Conservation (phyloP, 2,888 invertebrate genomes). For the Notodonta dromedarius region DNA sequence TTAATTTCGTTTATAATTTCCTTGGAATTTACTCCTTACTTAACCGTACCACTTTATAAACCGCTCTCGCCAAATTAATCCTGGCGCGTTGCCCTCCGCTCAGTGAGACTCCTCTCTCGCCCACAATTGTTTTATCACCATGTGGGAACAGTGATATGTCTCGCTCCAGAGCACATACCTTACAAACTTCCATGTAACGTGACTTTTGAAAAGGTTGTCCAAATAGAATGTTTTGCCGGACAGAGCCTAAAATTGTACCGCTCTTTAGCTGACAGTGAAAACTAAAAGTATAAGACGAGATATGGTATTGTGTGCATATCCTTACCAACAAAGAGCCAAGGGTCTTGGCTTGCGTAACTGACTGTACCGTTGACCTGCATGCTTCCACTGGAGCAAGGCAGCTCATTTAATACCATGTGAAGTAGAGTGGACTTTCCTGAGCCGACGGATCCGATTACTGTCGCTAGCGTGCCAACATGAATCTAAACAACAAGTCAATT, state of each 20-base stretch:
- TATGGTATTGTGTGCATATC: neutral
- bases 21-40: neutral
- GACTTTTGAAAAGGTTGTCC: constrained; percentile 87
- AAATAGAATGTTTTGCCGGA: constrained; percentile 96
- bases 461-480: constrained; percentile 75
- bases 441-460: constrained; percentile 86
- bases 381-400: constrained; percentile 87
- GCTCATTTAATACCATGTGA: constrained; percentile 89
- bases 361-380: constrained; percentile 85
- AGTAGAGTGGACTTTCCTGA: constrained; percentile 85
- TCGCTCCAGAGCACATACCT: constrained; percentile 88
- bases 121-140: constrained; percentile 93
- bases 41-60: constrained; percentile 82
- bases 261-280: neutral
- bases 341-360: constrained; percentile 92
- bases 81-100: constrained; percentile 93
- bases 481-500: constrained; percentile 44
- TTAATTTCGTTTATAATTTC: no score
- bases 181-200: constrained; percentile 87
- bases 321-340: constrained; percentile 90
- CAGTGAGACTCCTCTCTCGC: constrained; percentile 92
- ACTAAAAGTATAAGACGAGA: neutral
- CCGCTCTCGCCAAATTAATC: constrained; percentile 85
- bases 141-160: constrained; percentile 91
- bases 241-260: constrained; percentile 80